These are phyloP conservation scores for Morone chrysops DNA, from an alignment of 2,113 vertebrate species.

Conservation along the genomic window DNA sequence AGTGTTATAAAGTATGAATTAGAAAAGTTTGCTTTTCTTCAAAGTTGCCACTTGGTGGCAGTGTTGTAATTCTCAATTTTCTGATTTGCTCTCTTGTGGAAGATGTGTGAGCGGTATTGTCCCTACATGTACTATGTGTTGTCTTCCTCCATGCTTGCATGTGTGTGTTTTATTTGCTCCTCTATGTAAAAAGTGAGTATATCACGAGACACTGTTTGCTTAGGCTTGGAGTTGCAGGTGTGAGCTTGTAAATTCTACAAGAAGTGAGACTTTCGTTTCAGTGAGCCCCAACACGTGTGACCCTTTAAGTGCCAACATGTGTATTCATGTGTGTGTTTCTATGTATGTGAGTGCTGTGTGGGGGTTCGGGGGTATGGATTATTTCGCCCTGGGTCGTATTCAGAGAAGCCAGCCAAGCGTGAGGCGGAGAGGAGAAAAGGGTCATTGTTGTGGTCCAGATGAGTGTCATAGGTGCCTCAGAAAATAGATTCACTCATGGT, in stretches of 20 bases:
- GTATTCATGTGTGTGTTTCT: constrained; percentile 50
- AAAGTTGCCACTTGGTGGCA: constrained; percentile 54
- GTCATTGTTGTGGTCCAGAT: constrained; percentile 74
- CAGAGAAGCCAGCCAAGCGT: constrained; percentile 70
- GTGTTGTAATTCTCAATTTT: constrained; percentile 21
- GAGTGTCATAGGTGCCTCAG: constrained; percentile 58
- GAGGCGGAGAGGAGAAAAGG: constrained; percentile 78
- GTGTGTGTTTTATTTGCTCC: not conserved
- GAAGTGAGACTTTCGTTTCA: not conserved
- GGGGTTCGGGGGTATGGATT: constrained; percentile 70
- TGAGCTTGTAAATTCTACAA: not conserved
- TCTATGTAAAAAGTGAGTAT: not conserved
- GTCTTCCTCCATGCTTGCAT: not conserved
- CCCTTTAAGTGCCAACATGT: constrained; percentile 46
- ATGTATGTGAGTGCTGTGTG: constrained; percentile 36
- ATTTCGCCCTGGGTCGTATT: constrained; percentile 73
- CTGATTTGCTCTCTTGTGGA: not conserved
- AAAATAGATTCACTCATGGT: constrained; percentile 68
- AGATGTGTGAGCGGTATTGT: not conserved
- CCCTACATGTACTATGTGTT: not conserved
- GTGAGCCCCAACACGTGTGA: constrained; percentile 40
- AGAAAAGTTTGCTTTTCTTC: not conserved
- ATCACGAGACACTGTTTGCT: not conserved
- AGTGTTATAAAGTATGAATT: too few species aligned
- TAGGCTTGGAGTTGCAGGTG: not conserved